A percentile compares a stretch with the other conserved stretches of the same genome.
phyloP scores from a whole-genome alignment of 30 jellyfish, hydroid and myxozoan genomes.

The Phacellophora camtschatica region DNA sequence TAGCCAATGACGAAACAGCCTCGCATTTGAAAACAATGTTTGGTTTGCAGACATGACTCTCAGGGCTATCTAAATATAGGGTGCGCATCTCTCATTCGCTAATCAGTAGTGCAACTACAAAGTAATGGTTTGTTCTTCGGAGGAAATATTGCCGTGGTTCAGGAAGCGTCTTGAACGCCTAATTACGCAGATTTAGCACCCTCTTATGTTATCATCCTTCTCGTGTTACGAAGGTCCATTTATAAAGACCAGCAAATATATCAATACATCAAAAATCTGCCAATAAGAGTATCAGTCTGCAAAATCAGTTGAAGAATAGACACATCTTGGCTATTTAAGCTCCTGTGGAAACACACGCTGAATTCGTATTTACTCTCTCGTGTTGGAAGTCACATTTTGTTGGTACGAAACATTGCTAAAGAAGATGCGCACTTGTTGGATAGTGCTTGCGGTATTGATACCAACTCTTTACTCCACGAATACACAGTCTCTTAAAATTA shows the following conservation, averaged over 20 bases:
- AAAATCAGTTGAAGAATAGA: no score
- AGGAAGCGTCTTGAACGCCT: constrained; percentile 45
- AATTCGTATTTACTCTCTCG: no score
- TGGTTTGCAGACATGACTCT: no score
- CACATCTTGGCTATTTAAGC: no score
- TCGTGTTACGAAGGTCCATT: constrained; percentile 27
- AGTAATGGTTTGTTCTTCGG: not conserved
- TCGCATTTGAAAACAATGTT: no score
- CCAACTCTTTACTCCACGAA: not conserved
- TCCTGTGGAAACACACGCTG: no score
- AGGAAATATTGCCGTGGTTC: constrained; percentile 26
- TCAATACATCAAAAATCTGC: not conserved
- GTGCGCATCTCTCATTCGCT: no score
- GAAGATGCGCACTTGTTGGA: not conserved
- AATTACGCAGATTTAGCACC: constrained; percentile 59
- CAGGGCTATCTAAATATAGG: no score
- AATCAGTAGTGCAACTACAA: no score
- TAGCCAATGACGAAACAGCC: no score
- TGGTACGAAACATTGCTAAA: no score
- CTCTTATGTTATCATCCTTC: constrained; percentile 6
- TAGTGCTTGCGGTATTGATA: not conserved
- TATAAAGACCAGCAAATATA: constrained; percentile 6
- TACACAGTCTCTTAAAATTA: constrained; percentile 15
- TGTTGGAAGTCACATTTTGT: no score
- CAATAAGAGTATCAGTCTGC: not conserved